Conservation (phyloP, 2,888 invertebrate species). For the Ichneumoninae sp. region DNA sequence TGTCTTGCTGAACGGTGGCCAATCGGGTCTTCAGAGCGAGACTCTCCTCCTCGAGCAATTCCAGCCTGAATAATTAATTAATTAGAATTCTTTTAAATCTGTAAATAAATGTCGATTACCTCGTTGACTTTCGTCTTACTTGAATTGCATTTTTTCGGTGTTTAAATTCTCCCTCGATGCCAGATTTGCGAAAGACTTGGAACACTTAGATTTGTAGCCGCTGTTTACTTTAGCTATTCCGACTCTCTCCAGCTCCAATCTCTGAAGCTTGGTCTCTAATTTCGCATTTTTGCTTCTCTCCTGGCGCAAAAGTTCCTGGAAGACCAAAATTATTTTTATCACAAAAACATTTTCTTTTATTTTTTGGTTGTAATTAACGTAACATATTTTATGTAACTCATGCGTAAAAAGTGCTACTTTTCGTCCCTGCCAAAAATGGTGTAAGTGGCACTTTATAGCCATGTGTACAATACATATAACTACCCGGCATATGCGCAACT, state of each 20-base stretch:
- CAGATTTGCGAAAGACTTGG: constrained; percentile 74
- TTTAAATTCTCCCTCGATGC: constrained; percentile 81
- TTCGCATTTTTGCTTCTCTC: constrained; percentile 87
- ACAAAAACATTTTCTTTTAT: background rate
- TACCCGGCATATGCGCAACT: no score
- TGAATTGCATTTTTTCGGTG: constrained; percentile 79
- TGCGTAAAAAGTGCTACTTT: no score
- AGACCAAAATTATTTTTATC: background rate
- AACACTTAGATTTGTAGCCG: constrained; percentile 79
- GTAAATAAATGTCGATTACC: background rate
- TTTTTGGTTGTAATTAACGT: background rate
- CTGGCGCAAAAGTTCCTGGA: constrained; percentile 80
- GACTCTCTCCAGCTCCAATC: constrained; percentile 86
- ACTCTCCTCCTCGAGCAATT: constrained; percentile 88
- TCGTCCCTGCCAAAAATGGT: no score
- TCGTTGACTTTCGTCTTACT: constrained; percentile 67
- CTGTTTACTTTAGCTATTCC: constrained; percentile 79
- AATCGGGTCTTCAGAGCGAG: constrained; percentile 88
- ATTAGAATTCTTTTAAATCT: background rate
- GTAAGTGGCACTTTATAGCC: no score
- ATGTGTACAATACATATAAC: no score
- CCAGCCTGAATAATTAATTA: constrained; percentile 84
- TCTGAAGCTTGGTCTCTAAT: constrained; percentile 86
- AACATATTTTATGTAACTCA: no score
- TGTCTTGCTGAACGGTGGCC: constrained; percentile 88